Evolutionary conservation across 2,113 vertebrate species (phyloP).

Genomic region (Stigmatopora argus): DNA sequence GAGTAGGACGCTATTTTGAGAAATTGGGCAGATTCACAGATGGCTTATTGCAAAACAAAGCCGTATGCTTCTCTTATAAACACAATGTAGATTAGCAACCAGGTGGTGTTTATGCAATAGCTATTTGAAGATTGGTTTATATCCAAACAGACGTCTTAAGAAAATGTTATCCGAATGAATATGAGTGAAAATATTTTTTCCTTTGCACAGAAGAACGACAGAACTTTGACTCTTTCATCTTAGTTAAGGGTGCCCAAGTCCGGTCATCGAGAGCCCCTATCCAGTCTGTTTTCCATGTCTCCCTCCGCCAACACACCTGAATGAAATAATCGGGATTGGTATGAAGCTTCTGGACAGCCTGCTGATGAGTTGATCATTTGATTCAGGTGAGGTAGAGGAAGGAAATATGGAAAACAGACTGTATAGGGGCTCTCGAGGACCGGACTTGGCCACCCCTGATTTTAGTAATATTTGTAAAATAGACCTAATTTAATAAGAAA

Average conservation of each 20-base stretch:
- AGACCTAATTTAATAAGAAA: not conserved
- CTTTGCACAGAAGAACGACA: not conserved
- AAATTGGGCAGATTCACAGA: not conserved
- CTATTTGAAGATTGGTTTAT: not conserved
- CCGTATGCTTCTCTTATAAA: constrained; percentile 6
- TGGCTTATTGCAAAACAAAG: not conserved
- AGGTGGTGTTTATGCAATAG: not conserved
- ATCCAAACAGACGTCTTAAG: constrained; percentile 3
- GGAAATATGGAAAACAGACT: too few species aligned
- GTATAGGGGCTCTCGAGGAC: too few species aligned
- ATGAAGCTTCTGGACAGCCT: too few species aligned
- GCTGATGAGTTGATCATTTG: too few species aligned
- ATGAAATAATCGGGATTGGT: too few species aligned
- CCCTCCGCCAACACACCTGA: too few species aligned
- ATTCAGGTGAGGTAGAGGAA: too few species aligned
- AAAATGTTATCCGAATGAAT: not conserved
- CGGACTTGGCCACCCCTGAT: too few species aligned
- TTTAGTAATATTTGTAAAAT: not conserved
- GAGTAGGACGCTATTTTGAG: not conserved
- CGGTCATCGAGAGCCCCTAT: too few species aligned
- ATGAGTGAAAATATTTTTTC: not conserved
- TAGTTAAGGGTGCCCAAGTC: not conserved
- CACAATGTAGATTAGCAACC: constrained; percentile 3
- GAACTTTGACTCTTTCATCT: not conserved
- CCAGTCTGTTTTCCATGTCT: too few species aligned